Conservation (phyloP, 2,888 invertebrate genomes). For the Gortyna flavago region DNA sequence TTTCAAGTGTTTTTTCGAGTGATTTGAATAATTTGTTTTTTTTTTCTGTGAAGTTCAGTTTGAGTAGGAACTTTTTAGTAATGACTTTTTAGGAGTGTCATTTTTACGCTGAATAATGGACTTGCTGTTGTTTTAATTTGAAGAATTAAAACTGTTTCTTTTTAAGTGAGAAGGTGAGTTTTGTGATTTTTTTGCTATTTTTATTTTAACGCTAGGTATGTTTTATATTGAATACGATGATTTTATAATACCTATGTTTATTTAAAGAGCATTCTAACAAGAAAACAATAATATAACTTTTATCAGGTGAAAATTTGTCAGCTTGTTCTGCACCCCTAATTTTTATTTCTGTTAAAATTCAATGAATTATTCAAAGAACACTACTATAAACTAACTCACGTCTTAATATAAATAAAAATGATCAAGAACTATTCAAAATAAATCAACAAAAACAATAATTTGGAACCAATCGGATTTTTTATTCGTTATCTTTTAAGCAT, state of each 20-base stretch:
- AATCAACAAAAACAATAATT: background rate
- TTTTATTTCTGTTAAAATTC: background rate
- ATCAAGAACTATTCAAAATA: background rate
- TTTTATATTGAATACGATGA: fast-evolving
- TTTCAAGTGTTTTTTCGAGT: slow-evolving; percentile 67
- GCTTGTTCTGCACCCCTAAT: background rate
- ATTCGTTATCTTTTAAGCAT: slow-evolving; percentile 32
- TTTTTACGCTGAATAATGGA: slow-evolving; percentile 62
- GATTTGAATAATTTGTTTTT: slow-evolving; percentile 48
- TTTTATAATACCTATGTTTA: background rate
- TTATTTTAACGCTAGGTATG: too few species aligned
- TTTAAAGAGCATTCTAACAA: slow-evolving; percentile 17
- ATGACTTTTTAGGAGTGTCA: slow-evolving; percentile 56
- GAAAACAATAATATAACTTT: background rate
- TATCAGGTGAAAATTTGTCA: background rate
- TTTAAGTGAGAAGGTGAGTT: slow-evolving; percentile 64
- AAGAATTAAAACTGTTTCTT: slow-evolving; percentile 50
- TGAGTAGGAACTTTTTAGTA: slow-evolving; percentile 44
- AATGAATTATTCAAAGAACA: background rate
- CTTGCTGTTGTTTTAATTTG: slow-evolving; percentile 50
- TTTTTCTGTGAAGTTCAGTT: slow-evolving; percentile 45
- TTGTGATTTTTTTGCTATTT: slow-evolving; percentile 25
- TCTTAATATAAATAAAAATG: background rate
- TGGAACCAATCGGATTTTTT: background rate
- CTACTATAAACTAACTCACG: background rate